Evolutionary conservation across 64 coral and sea anemone species (phyloP), one percentile per base, ranked within the genome.

Genomic region (Cladopsammia gracilis): DNA sequence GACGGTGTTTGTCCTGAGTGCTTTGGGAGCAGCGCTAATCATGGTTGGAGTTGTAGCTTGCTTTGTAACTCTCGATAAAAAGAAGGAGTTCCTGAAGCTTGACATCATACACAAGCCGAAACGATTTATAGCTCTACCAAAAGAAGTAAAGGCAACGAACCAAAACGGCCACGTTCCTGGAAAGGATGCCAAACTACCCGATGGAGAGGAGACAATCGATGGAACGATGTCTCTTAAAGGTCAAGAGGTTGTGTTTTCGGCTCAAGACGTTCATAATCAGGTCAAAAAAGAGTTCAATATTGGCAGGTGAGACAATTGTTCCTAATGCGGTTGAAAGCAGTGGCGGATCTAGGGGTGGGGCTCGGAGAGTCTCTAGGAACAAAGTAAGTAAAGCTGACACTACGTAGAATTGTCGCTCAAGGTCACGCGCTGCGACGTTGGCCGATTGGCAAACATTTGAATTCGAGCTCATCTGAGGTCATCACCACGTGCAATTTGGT

Each of bases 81-180:
- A 75, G 49, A 93, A 83, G 47, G 84, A 93, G 56, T 93, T 85
- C 20, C 71, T 86, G 46, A 93, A 93, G 58, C 84, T 93, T 25
- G 91, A 83, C 20, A 61, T 93, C 24, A 62, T 93, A 20, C 91
- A 93, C 25, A 86, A 85, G 75, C 91, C 91, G 14, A 93, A 87
- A 22, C 56, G 91, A 86, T 93, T 70, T 42, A 78, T 93, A 47
- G 61, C 48, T 2, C 47, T 73, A 12, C 71, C 91, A 7, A 88
- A 72, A 24, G 86, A 58, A 42, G 23, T 5, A 7, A 74, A 87
- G 56, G 45, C 24, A 10, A 68, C 20, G n/a, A 83, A 87, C 1
- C 80, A 79, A 7, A 87, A 93, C 65, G 83, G 83, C 43, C 71
- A 87, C 46, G 83, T 44, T 48, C 9, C 34, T 6, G 59, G 48